Evolutionary conservation across 2,888 invertebrate genomes (phyloP).

Genomic region (Teleogryllus oceanicus): DNA sequence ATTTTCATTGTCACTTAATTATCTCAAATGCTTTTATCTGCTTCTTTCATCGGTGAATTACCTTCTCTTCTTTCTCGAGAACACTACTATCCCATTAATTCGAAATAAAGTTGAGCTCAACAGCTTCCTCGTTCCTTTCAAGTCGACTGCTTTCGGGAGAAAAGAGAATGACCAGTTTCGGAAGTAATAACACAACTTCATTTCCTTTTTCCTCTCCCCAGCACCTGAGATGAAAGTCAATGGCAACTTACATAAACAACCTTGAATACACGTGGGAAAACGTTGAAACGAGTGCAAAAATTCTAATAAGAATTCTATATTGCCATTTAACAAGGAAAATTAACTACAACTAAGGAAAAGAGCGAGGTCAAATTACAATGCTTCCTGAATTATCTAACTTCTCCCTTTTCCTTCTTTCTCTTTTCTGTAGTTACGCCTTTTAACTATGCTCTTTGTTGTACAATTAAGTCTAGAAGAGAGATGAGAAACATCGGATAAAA

Average conservation of each 20-base stretch:
- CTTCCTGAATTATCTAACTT: neutral
- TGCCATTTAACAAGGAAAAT: neutral
- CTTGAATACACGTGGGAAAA: neutral
- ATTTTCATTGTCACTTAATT: no score
- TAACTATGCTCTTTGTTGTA: conserved; percentile 18
- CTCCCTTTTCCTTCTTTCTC: neutral
- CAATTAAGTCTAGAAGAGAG: conserved; percentile 20
- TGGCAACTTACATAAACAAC: neutral
- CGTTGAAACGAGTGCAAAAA: neutral
- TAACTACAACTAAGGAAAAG: neutral
- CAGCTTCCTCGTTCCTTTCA: no score
- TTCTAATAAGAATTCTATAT: neutral
- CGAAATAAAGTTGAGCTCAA: no score
- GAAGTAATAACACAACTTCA: conserved; percentile 18
- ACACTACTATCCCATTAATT: no score
- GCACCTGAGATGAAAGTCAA: neutral
- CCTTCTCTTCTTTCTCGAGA: no score
- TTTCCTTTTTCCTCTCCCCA: neutral
- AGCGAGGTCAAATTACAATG: neutral
- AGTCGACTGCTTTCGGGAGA: neutral
- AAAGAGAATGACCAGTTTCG: neutral
- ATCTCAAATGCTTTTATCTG: no score
- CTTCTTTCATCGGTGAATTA: no score
- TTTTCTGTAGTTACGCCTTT: neutral
- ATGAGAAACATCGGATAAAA: conserved; percentile 32